These are phyloP conservation scores for Pangasius sanitwongsei DNA, from an alignment of 2,797 vertebrate genomes.

Conservation along the genomic window DNA sequence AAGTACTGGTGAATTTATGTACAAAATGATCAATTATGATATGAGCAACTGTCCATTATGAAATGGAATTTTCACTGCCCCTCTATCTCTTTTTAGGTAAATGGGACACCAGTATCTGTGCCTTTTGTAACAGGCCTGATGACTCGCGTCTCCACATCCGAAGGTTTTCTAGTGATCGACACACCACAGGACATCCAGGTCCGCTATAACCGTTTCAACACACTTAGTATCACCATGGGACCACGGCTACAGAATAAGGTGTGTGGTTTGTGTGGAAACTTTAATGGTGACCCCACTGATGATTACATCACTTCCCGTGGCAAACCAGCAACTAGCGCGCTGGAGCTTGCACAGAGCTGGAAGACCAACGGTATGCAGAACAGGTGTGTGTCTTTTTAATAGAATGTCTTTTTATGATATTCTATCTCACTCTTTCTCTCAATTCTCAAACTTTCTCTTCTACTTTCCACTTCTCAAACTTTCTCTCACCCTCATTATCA, in stretches of 20 bases:
- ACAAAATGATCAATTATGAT: not conserved
- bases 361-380: constrained; percentile 99
- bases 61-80: not conserved
- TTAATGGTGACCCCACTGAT: constrained; percentile 89
- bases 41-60: not conserved
- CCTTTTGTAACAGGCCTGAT: constrained; percentile 92
- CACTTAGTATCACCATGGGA: constrained; percentile 91
- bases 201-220: constrained; percentile 92
- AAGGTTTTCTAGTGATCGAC: constrained; percentile 96
- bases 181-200: constrained; percentile 95
- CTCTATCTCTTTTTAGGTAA: constrained; percentile 78
- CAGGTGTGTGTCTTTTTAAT: constrained; percentile 73
- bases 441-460: not conserved
- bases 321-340: constrained; percentile 86
- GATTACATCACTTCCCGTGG: constrained; percentile 94
- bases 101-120: constrained; percentile 90
- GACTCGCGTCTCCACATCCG: constrained; percentile 90
- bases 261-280: constrained; percentile 96
- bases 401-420: not conserved
- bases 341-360: constrained; percentile 98
- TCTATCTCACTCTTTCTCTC: not conserved
- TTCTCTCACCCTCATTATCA: not conserved
- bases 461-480: not conserved
- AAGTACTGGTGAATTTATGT: not conserved
- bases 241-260: constrained; percentile 96